Conservation (phyloP, 2,113 vertebrate species). For the Otolemur garnettii region DNA sequence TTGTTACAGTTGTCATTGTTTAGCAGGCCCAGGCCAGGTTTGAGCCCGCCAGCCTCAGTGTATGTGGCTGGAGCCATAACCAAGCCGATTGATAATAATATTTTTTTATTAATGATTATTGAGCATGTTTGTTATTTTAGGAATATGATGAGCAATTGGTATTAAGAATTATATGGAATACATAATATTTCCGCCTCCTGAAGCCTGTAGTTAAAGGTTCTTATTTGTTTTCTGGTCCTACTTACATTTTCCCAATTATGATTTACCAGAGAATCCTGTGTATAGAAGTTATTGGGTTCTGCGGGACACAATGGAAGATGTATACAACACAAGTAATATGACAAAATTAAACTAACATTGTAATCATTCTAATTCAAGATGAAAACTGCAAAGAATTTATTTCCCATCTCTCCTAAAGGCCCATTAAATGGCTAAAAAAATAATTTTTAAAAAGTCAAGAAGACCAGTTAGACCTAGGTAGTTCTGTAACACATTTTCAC, state of each 20-base stretch:
- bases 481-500: neutral
- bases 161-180: neutral
- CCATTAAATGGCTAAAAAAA: neutral
- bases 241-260: neutral
- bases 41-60: too few species aligned
- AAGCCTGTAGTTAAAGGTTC: neutral
- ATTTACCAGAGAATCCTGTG: neutral
- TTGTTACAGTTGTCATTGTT: too few species aligned
- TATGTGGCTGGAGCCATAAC: too few species aligned
- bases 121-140: neutral
- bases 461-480: neutral
- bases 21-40: too few species aligned
- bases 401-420: neutral
- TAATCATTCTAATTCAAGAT: conserved; percentile 27
- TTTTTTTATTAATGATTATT: neutral
- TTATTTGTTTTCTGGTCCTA: neutral
- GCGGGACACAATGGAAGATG: neutral
- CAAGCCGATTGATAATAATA: neutral
- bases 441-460: neutral
- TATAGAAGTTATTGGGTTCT: neutral
- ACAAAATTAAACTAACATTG: neutral
- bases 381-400: neutral
- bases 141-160: neutral
- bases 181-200: neutral
- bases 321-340: neutral